Percentiles rank a stretch among this genome's conserved stretches.
phyloP scores from a whole-genome alignment of 2,113 vertebrate species.

The Oryzias celebensis region DNA sequence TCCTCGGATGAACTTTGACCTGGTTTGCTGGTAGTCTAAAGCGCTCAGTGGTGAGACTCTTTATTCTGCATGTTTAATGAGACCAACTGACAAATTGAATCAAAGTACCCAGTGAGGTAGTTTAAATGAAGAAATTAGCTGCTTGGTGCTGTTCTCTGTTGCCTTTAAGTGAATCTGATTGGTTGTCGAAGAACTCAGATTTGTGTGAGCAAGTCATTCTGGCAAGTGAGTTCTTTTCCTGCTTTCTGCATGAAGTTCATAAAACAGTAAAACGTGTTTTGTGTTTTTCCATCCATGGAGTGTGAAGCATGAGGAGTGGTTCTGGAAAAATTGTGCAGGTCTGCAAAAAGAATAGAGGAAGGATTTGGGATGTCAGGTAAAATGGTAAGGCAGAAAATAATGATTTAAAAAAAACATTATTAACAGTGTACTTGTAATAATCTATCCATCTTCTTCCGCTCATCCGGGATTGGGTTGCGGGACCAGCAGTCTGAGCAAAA shows the following conservation, averaged over 20 bases:
- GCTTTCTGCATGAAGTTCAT: slow-evolving; percentile 1
- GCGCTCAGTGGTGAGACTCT: slow-evolving; percentile 43
- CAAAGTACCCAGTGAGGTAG: slow-evolving; percentile 34
- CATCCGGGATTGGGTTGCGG: too few species aligned
- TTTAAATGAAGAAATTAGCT: slow-evolving; percentile 44
- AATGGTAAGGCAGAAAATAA: too few species aligned
- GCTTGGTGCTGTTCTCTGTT: slow-evolving; percentile 55
- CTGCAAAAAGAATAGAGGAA: not conserved
- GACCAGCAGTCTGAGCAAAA: too few species aligned
- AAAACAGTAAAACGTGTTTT: not conserved
- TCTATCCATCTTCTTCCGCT: too few species aligned
- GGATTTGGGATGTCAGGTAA: not conserved
- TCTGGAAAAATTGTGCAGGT: not conserved
- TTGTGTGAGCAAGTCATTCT: slow-evolving; percentile 15
- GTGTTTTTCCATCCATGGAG: not conserved
- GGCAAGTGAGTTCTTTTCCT: slow-evolving; percentile 19
- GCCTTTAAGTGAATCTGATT: slow-evolving; percentile 53
- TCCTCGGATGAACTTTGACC: slow-evolving; percentile 69
- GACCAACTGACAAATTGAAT: slow-evolving; percentile 54
- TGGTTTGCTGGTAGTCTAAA: slow-evolving; percentile 44
- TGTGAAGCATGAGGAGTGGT: too few species aligned
- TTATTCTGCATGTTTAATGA: slow-evolving; percentile 53
- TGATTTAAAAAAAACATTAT: too few species aligned
- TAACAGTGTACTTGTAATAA: too few species aligned
- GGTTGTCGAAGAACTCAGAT: slow-evolving; percentile 19